Percentiles rank a stretch among this genome's conserved stretches.
These are phyloP conservation scores for Acipenser ruthenus DNA, from an alignment of 2,797 vertebrate species.

Conservation along the genomic window DNA sequence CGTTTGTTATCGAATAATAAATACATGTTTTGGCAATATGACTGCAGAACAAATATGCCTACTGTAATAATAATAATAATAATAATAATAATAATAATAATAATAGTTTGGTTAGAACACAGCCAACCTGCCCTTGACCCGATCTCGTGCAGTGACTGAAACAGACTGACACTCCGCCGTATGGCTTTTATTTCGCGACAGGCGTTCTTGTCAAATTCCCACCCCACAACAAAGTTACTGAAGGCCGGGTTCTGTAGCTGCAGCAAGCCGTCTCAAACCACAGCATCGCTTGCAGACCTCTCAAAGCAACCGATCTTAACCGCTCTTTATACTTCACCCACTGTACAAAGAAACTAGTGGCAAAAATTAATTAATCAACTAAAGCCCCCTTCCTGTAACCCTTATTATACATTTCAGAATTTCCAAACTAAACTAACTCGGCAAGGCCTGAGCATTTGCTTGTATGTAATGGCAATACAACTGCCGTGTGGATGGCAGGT, in stretches of 20 bases:
- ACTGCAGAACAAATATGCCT: neutral
- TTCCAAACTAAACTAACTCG: too few relatives aligned
- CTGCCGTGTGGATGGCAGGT: too few relatives aligned
- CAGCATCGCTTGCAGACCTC: neutral
- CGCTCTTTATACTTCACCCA: constrained; percentile 2
- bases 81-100: constrained; percentile 2
- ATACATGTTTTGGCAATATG: too few relatives aligned
- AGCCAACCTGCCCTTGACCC: constrained; percentile 19
- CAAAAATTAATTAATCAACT: neutral
- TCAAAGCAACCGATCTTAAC: neutral
- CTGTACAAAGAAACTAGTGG: too few relatives aligned
- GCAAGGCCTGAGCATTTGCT: too few relatives aligned
- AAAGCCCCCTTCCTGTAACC: too few relatives aligned
- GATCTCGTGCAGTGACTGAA: constrained; percentile 32
- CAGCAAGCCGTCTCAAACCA: neutral
- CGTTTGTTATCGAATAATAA: too few relatives aligned
- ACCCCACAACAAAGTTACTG: constrained; percentile 45
- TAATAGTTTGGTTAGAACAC: neutral
- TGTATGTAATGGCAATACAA: too few relatives aligned
- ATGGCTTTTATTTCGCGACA: constrained; percentile 55
- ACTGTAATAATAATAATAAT: neutral
- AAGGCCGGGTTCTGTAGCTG: constrained; percentile 33
- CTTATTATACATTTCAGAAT: too few relatives aligned
- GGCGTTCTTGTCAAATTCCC: constrained; percentile 43
- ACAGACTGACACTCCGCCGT: constrained; percentile 42